Conservation (phyloP, 2,113 vertebrate species). For the Cardinalis cardinalis region DNA sequence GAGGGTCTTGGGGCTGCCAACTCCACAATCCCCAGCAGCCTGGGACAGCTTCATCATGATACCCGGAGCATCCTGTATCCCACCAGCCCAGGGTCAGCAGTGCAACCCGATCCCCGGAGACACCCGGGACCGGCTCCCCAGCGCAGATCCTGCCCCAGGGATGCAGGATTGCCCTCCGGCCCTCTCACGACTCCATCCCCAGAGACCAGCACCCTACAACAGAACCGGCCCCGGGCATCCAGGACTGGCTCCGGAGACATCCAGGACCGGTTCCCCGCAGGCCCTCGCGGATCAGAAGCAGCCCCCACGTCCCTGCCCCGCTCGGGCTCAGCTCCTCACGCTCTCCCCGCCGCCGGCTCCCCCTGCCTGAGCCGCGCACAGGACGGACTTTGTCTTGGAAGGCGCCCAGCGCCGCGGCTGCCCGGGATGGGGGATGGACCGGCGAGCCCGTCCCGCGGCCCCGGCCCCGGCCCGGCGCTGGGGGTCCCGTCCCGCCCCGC, state of each 20-base stretch:
- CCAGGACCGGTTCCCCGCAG: not conserved
- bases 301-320: not conserved
- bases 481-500: not conserved
- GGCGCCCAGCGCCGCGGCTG: not conserved
- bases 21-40: not conserved
- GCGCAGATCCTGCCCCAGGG: not conserved
- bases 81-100: not conserved
- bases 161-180: not conserved
- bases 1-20: not conserved
- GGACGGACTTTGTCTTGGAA: conserved; percentile 11
- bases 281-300: not conserved
- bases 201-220: not conserved
- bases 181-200: not conserved
- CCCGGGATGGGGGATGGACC: not conserved
- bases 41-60: not conserved
- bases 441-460: not conserved
- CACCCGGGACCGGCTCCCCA: not conserved
- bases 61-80: not conserved
- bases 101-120: not conserved
- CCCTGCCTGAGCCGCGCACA: not conserved
- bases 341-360: not conserved
- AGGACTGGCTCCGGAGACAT: too few relatives aligned
- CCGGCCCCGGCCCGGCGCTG: not conserved
- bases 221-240: not conserved
- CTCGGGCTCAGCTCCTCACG: not conserved